Percentiles rank a stretch among this genome's conserved stretches.
These are phyloP conservation scores for Botia almorhae DNA, from an alignment of 2,797 vertebrate species.

Conservation along the genomic window DNA sequence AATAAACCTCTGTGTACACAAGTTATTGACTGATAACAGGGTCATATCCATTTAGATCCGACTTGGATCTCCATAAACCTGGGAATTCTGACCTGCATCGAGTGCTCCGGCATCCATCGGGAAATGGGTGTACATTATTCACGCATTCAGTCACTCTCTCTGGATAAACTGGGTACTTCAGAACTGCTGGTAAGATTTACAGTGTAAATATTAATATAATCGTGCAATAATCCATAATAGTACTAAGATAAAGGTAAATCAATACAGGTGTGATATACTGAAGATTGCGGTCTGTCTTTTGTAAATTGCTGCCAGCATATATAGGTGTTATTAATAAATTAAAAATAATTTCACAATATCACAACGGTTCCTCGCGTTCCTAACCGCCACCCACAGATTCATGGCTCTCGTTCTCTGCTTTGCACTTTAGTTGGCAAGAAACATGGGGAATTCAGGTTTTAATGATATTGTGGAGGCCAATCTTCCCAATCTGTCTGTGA, in stretches of 20 bases:
- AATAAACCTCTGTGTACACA: not conserved
- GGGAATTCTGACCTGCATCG: conserved; percentile 85
- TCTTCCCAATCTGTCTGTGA: conserved; percentile 76
- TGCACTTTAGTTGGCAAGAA: conserved; percentile 73
- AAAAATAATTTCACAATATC: not conserved
- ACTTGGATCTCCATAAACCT: conserved; percentile 85
- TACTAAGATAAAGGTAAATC: not conserved
- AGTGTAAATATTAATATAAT: too few species aligned
- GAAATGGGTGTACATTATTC: conserved; percentile 85
- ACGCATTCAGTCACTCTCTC: conserved; percentile 80
- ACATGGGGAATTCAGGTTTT: conserved; percentile 84
- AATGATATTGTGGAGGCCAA: conserved; percentile 84
- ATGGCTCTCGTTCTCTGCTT: not conserved
- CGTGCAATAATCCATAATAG: too few species aligned
- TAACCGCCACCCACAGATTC: not conserved
- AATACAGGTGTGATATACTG: not conserved
- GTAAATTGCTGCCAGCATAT: not conserved
- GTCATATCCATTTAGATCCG: conserved; percentile 72
- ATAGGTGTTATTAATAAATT: not conserved
- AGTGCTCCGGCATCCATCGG: conserved; percentile 87
- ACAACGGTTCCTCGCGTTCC: not conserved
- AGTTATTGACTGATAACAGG: not conserved
- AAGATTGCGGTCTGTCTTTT: not conserved
- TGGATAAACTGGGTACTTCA: conserved; percentile 84
- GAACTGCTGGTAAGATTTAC: conserved; percentile 78